These are phyloP conservation scores for Muntiacus reevesi DNA, from an alignment of 2,113 vertebrate species.

Conservation along the genomic window DNA sequence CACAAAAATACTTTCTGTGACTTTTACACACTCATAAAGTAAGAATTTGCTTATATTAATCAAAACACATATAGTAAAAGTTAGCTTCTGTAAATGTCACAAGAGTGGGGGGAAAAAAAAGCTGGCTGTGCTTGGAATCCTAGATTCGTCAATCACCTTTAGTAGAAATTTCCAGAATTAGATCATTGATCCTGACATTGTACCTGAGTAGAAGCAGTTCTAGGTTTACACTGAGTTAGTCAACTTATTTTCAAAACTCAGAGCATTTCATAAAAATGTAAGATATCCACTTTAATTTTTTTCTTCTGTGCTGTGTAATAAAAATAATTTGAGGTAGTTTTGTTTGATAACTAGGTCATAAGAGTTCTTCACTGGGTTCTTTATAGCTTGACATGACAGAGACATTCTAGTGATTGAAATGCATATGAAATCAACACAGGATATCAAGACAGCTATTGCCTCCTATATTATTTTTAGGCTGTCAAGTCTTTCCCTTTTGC, in stretches of 20 bases:
- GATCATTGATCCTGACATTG: background rate
- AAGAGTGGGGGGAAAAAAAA: background rate
- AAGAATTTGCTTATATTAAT: background rate
- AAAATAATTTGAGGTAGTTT: background rate
- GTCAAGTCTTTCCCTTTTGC: background rate
- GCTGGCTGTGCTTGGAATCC: background rate
- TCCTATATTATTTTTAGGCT: conserved; percentile 7
- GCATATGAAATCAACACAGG: conserved; percentile 14
- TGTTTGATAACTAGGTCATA: conserved; percentile 3
- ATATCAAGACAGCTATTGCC: background rate
- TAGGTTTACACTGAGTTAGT: background rate
- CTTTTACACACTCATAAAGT: background rate
- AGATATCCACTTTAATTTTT: background rate
- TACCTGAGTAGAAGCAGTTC: background rate
- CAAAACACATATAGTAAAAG: background rate
- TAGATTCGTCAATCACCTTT: background rate
- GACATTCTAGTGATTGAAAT: background rate
- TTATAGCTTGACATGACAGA: background rate
- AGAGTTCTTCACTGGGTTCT: conserved; percentile 48
- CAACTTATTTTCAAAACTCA: background rate
- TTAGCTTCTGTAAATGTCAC: background rate
- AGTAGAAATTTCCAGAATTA: background rate
- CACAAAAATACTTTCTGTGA: background rate
- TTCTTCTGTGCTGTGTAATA: background rate
- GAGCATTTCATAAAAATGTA: conserved; percentile 23